A percentile compares a stretch with the other conserved stretches of the same genome.
Evolutionary conservation across 1,140 invertebrate species (phyloP).

Genomic region (Bombus terrestris): DNA sequence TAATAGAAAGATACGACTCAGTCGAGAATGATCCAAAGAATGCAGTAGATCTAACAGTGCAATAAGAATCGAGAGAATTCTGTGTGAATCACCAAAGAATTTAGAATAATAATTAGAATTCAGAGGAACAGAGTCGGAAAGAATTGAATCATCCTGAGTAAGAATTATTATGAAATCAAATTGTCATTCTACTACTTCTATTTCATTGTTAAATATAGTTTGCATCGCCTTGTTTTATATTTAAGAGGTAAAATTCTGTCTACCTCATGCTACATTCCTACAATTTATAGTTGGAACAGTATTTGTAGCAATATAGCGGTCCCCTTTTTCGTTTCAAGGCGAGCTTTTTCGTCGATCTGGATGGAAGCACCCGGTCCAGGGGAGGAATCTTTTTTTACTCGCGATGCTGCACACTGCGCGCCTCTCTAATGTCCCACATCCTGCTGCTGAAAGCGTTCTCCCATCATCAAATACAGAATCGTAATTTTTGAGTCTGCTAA

Average conservation of each 20-base stretch:
- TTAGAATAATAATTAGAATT: too few relatives aligned
- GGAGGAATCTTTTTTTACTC: constrained; percentile 58
- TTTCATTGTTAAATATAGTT: too few relatives aligned
- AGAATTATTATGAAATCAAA: too few relatives aligned
- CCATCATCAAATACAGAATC: neutral
- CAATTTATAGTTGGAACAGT: neutral
- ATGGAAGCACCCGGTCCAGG: constrained; percentile 15
- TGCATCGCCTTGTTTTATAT: too few relatives aligned
- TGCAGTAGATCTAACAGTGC: too few relatives aligned
- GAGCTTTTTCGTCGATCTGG: constrained; percentile 40
- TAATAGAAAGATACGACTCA: too few relatives aligned
- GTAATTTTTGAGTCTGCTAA: neutral
- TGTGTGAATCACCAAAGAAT: too few relatives aligned
- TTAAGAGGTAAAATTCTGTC: neutral
- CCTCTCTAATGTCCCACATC: constrained; percentile 30
- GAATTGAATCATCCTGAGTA: too few relatives aligned
- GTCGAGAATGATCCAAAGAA: too few relatives aligned
- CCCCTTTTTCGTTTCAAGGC: neutral
- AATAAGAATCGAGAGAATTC: too few relatives aligned
- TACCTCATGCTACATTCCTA: neutral
- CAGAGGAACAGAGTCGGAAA: too few relatives aligned
- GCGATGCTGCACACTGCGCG: neutral
- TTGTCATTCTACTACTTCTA: too few relatives aligned
- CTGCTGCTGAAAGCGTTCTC: constrained; percentile 13
- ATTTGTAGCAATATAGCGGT: neutral